Evolutionary conservation across 2,113 vertebrate species (phyloP).

Genomic region (Hippocampus zosterae): DNA sequence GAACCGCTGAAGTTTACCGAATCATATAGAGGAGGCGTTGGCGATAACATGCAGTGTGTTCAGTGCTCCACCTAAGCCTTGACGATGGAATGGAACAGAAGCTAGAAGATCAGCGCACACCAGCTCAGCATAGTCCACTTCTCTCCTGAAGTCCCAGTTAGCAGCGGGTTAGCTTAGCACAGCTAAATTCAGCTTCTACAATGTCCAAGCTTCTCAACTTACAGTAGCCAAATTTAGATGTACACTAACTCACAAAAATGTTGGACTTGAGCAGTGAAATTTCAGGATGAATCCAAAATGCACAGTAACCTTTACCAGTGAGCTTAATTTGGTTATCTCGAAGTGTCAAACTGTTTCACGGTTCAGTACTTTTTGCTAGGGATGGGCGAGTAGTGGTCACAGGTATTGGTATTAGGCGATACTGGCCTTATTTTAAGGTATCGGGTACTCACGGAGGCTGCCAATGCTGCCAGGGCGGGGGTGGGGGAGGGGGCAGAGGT

Average conservation of each 20-base stretch:
- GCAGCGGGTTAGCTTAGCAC: background rate
- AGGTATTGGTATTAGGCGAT: no score
- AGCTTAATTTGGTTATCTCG: background rate
- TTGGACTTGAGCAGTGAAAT: background rate
- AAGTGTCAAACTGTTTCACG: background rate
- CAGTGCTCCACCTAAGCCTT: constrained; percentile 75
- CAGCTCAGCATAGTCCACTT: background rate
- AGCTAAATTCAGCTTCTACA: background rate
- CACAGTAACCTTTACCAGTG: background rate
- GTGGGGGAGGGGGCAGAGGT: no score
- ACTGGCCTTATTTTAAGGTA: no score
- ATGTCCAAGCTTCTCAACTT: constrained; percentile 2
- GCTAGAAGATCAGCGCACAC: constrained; percentile 40
- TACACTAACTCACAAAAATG: background rate
- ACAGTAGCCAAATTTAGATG: constrained; percentile 4
- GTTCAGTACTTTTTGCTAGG: background rate
- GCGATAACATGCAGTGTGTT: constrained; percentile 53
- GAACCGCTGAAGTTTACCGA: constrained; percentile 24
- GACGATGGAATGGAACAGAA: constrained; percentile 29
- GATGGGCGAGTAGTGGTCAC: no score
- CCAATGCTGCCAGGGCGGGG: no score
- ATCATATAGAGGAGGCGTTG: constrained; percentile 16
- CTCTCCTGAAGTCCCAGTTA: background rate
- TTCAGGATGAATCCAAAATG: background rate
- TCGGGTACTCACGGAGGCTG: no score